Base-by-base conservation (phyloP, 1,140 invertebrate genomes). In the Uloborus diversus region DNA sequence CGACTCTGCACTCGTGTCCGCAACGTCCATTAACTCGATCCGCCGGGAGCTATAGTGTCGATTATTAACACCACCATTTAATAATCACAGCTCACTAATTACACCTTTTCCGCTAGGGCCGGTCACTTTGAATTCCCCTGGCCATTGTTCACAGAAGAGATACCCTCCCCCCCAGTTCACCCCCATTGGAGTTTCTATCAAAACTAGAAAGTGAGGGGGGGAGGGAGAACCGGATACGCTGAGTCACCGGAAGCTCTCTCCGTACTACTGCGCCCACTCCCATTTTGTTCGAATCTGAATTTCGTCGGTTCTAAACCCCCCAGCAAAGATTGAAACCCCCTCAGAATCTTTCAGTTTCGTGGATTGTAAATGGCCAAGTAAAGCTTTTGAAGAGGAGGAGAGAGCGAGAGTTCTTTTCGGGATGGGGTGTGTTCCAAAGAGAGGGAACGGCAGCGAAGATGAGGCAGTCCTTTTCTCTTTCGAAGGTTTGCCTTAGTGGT, bases 51-150 rank as follows among this genome's bases (percentile, higher is more conserved):
- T 42, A 42, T 42, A 42, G 37, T 17, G 37, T 42, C 37, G 37
- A 42, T 42, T 42, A 53, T 53, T n/a, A 17, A 17, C 56, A 59
- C 56, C 56, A 27, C 56, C 25, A 59, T 59, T 56, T 56, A 59
- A 59, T 59, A 59, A 59, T 59, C 56, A 28, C 11, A 59, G 56
- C 25, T 59, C 56, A 59, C 56, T 59, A 59, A 59, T 59, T 59
- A 59, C 25, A 59, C 56, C 56, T 59, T 59, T 59, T 59, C 56
- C 56, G 56, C 28, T n/a, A 28, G 56, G 32, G 56, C 25, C 56
- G 56, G 56, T 59, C 56, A 59, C 56, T 59, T 59, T 59, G 25
- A 30, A 25, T n/a, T 56, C 51, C 23, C 51, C n/a, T 23, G 51
- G 51, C 51, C 51, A 56, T 23, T 23, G 17, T 56, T 56, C 51